Base-by-base conservation (phyloP, 2,113 vertebrate species). In the Parus major region DNA sequence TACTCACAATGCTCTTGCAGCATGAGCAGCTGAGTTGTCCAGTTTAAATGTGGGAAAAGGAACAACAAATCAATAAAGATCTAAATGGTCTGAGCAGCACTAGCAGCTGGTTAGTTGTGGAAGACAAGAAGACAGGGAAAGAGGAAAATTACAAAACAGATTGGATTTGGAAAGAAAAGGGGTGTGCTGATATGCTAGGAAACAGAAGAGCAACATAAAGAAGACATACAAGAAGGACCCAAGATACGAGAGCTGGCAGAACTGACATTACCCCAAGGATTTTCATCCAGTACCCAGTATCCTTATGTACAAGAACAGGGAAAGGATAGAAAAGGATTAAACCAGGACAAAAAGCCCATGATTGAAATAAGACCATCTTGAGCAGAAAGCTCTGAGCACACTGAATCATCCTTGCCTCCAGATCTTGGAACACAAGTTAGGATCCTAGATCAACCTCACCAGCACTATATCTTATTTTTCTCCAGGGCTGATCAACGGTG, bases 401-500 rank as follows among this genome's bases (percentile, higher is more conserved):
- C 5, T 72, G 36, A 76, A 72, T 76, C 10, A n/a, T 9, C n/a
- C 44, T 72, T 82, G 49, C 35, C 49, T 96, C 33, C 36, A 79
- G 17, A 82, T 52, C n/a, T 10, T 60, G 53, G 53, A 89, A 89
- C 44, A 29, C 27, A 81, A 84, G 47, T 2, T 31, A 52, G 29
- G 53, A 81, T 78, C 25, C 39, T 7, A 8, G 42, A 78, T 17
- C 29, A 82, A 56, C n/a, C 46, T 56, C 63, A 60, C 15, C 36
- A 88, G 49, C 11, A 60, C 19, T 42, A 35, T 11, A 82, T 24
- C 19, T 61, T 41, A 3, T n/a, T 36, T 76, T 71, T 19, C 49
- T 42, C 27, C 49, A 79, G 29, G 21, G 17, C 19, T 69, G 39
- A 68, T 46, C 29, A 68, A 28, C 0, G 0, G 10, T 61, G 36